Conservation (phyloP, 2,888 invertebrate species). For the Tenodera sinensis region DNA sequence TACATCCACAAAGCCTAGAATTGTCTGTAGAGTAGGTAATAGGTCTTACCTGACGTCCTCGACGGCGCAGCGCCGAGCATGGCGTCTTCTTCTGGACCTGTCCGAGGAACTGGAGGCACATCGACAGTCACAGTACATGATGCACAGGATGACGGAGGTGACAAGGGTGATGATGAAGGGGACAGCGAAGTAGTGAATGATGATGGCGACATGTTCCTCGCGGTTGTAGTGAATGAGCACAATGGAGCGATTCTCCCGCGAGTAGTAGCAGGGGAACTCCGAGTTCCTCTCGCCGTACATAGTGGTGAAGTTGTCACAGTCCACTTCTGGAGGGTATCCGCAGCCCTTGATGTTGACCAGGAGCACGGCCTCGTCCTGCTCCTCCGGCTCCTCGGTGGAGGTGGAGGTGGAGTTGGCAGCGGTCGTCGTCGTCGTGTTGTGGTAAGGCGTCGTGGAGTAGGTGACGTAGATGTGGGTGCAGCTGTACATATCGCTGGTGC, state of each 20-base stretch:
- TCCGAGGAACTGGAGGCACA: conserved; percentile 48
- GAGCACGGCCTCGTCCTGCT: conserved; percentile 56
- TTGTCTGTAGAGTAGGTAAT: no score
- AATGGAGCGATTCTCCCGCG: conserved; percentile 71
- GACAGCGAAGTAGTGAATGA: conserved; percentile 78
- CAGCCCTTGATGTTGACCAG: conserved; percentile 81
- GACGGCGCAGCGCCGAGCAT: conserved; percentile 14
- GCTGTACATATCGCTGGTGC: conserved; percentile 71
- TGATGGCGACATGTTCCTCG: conserved; percentile 75
- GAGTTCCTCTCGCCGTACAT: conserved; percentile 67
- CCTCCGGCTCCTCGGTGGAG: no score
- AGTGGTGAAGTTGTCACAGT: conserved; percentile 71
- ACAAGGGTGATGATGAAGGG: conserved; percentile 80
- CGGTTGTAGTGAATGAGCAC: conserved; percentile 81
- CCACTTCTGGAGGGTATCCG: conserved; percentile 74
- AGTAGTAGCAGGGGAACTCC: conserved; percentile 57
- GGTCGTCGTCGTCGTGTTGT: neutral
- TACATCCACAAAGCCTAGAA: no score
- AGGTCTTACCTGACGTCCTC: conserved; percentile 28
- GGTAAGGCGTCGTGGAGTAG: conserved; percentile 41
- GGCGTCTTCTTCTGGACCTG: conserved; percentile 13
- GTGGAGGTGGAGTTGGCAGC: conserved; percentile 9
- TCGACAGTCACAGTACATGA: conserved; percentile 83
- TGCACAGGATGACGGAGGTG: conserved; percentile 79
- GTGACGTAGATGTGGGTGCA: conserved; percentile 66